These are phyloP conservation scores for Fratercula arctica DNA, from an alignment of 2,797 vertebrate species.

Conservation along the genomic window DNA sequence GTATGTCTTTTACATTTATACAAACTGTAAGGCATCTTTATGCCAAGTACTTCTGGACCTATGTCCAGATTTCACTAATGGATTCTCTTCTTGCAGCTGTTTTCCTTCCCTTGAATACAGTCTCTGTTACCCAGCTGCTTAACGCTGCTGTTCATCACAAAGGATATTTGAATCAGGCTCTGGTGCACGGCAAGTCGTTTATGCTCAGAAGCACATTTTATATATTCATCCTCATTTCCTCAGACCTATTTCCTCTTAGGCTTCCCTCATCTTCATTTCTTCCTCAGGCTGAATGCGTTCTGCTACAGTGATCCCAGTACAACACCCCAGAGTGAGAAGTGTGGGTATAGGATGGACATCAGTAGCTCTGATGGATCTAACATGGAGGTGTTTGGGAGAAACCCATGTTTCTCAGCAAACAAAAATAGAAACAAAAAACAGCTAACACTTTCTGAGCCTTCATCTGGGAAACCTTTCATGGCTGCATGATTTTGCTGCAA, in stretches of 20 bases:
- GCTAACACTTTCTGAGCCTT: background rate
- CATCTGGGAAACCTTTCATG: background rate
- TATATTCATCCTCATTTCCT: background rate
- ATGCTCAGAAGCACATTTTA: background rate
- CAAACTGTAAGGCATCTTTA: background rate
- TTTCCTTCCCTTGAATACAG: background rate
- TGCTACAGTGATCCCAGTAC: background rate
- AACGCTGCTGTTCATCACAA: background rate
- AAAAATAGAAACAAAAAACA: background rate
- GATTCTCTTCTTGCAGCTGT: background rate
- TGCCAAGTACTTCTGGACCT: background rate
- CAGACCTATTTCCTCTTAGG: background rate
- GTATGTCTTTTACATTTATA: background rate
- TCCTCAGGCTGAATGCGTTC: background rate
- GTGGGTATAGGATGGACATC: background rate
- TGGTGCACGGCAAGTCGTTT: background rate
- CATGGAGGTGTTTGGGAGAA: background rate
- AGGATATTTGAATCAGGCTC: background rate
- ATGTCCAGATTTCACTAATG: background rate
- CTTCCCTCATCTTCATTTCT: background rate
- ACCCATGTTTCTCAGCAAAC: background rate
- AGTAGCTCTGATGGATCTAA: background rate
- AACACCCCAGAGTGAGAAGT: background rate
- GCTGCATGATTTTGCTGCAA: background rate
- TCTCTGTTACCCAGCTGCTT: background rate